Evolutionary conservation across 2,797 vertebrate species (phyloP).

Genomic region (Pseudochirops cupreus): DNA sequence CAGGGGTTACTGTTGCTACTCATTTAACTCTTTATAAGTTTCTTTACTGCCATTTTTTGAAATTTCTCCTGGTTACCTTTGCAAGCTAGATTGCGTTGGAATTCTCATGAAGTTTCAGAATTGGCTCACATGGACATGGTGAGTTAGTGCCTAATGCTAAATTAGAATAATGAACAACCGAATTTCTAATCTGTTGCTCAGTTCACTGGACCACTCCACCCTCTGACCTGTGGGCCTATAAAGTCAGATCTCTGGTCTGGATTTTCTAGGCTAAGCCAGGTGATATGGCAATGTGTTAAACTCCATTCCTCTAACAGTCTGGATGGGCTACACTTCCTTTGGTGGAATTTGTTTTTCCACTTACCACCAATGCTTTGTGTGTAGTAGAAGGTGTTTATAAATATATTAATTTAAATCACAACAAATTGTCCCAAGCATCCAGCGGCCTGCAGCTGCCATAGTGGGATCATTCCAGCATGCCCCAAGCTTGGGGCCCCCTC

Average conservation of each 20-base stretch:
- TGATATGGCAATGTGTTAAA: background rate
- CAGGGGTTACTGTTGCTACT: background rate
- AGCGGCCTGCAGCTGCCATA: background rate
- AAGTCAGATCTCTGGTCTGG: background rate
- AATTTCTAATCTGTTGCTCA: conserved; percentile 32
- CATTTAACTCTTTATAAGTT: background rate
- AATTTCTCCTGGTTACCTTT: background rate
- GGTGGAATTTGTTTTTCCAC: background rate
- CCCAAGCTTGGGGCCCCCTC: background rate
- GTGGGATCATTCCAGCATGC: background rate
- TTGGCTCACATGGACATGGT: conserved; percentile 27
- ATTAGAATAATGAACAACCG: conserved; percentile 59
- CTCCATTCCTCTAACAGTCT: background rate
- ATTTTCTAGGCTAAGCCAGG: background rate
- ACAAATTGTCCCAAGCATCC: background rate
- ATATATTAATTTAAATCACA: background rate
- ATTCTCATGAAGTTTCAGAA: background rate
- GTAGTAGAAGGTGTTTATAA: background rate
- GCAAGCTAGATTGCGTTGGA: background rate
- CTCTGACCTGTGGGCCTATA: conserved; percentile 52
- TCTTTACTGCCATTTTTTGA: background rate
- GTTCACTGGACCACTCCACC: background rate
- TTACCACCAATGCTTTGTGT: background rate
- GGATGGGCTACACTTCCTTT: background rate
- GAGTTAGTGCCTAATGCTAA: conserved; percentile 15